Conservation (phyloP, 2,113 vertebrate genomes). For the Perognathus longimembris region DNA sequence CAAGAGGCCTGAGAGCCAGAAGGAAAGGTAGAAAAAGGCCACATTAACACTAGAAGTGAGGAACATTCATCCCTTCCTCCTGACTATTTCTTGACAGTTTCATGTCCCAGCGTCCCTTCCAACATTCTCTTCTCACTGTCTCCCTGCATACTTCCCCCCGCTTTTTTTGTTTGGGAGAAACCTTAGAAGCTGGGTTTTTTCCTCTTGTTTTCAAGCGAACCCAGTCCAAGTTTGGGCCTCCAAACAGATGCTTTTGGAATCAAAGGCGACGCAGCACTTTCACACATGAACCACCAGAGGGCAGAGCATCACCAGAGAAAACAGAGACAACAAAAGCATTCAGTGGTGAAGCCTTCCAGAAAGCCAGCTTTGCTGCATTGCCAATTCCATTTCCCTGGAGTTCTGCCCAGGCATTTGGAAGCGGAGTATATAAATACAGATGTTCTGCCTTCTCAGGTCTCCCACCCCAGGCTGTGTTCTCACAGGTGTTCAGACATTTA, state of each 20-base stretch:
- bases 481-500: not conserved
- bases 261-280: not conserved
- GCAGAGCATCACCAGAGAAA: conserved; percentile 42
- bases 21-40: not conserved
- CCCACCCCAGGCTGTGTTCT: not conserved
- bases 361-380: not conserved
- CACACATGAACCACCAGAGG: conserved; percentile 51
- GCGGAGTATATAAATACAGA: not conserved
- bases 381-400: not conserved
- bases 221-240: not conserved
- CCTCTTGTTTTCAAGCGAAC: not conserved
- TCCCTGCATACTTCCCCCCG: not conserved
- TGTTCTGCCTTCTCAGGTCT: not conserved
- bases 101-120: not conserved
- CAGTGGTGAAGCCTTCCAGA: not conserved
- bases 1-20: not conserved
- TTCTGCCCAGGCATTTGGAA: not conserved
- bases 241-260: not conserved
- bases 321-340: fast-evolving
- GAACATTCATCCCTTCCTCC: not conserved
- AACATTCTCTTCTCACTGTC: not conserved
- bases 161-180: not conserved
- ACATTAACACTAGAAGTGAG: not conserved
- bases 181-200: not conserved
- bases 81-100: not conserved